Conservation (phyloP, 1,140 invertebrate genomes). For the Battus philenor region DNA sequence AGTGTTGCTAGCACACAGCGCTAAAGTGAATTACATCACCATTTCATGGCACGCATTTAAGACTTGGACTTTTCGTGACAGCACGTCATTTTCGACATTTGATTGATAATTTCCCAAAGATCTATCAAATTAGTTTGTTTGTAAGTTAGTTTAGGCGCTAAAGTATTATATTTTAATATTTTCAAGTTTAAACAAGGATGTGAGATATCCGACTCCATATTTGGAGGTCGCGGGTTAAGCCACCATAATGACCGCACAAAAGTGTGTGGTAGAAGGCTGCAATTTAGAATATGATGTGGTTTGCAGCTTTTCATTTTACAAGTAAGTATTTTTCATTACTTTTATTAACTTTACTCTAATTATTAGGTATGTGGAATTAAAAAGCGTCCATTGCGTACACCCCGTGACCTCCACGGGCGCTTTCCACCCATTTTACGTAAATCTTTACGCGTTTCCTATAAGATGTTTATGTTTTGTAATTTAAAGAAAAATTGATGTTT, state of each 20-base stretch:
- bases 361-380: constrained; percentile 16
- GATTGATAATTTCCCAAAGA: constrained; percentile 74
- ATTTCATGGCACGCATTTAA: constrained; percentile 70
- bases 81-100: constrained; percentile 75
- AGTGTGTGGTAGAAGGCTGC: constrained; percentile 69
- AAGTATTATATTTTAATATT: constrained; percentile 58
- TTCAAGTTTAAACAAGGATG: constrained; percentile 47
- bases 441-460: constrained; percentile 20
- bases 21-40: constrained; percentile 66
- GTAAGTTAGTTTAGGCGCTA: constrained; percentile 73
- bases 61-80: constrained; percentile 73
- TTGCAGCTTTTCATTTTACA: constrained; percentile 73
- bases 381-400: constrained; percentile 4
- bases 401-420: constrained; percentile 6
- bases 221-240: constrained; percentile 39
- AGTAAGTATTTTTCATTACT: constrained; percentile 53
- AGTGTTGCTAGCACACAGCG: constrained; percentile 43
- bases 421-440: neutral
- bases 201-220: constrained; percentile 49
- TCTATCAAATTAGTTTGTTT: constrained; percentile 75
- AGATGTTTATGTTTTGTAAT: constrained; percentile 30
- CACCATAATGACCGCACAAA: constrained; percentile 56
- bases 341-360: constrained; percentile 21
- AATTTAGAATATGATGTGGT: constrained; percentile 69
- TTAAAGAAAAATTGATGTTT: no score